A percentile compares a stretch with the other conserved stretches of the same genome.
These are phyloP conservation scores for Apeira syringaria DNA, from an alignment of 2,888 invertebrate species.

Conservation along the genomic window DNA sequence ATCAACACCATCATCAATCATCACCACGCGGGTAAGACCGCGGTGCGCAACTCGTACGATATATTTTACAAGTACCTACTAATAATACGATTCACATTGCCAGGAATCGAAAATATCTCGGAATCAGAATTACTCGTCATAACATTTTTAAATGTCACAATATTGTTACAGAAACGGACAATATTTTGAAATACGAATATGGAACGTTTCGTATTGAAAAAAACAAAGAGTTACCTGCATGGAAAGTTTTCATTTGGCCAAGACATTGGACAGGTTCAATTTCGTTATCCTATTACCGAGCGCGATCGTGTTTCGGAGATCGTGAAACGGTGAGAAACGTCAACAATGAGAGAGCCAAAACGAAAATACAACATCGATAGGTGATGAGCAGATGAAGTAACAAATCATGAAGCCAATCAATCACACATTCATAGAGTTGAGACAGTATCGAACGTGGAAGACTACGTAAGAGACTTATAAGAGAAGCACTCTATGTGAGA, in stretches of 20 bases:
- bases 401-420: conserved; percentile 17
- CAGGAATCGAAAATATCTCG: conserved; percentile 20
- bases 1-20: too few species aligned
- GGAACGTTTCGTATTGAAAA: conserved; percentile 9
- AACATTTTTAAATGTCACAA: conserved; percentile 33
- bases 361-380: conserved; percentile 16
- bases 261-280: background rate
- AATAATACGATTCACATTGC: too few species aligned
- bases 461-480: too few species aligned
- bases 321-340: conserved; percentile 2
- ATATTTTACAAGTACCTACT: too few species aligned
- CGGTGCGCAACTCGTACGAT: too few species aligned
- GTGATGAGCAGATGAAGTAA: conserved; percentile 13
- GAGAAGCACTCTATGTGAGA: too few species aligned
- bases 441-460: conserved; percentile 18
- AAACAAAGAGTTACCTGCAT: conserved; percentile 7
- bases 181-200: conserved; percentile 17
- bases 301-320: conserved; percentile 1
- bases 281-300: background rate
- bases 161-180: conserved; percentile 32
- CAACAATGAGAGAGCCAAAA: conserved; percentile 16
- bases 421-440: conserved; percentile 8
- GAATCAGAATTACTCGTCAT: conserved; percentile 19
- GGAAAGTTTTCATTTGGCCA: background rate
- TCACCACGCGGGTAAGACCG: too few species aligned